Evolutionary conservation across 2,888 invertebrate species (phyloP), one percentile per base, ranked within the genome.

Genomic region (Macrosiphum euphorbiae): DNA sequence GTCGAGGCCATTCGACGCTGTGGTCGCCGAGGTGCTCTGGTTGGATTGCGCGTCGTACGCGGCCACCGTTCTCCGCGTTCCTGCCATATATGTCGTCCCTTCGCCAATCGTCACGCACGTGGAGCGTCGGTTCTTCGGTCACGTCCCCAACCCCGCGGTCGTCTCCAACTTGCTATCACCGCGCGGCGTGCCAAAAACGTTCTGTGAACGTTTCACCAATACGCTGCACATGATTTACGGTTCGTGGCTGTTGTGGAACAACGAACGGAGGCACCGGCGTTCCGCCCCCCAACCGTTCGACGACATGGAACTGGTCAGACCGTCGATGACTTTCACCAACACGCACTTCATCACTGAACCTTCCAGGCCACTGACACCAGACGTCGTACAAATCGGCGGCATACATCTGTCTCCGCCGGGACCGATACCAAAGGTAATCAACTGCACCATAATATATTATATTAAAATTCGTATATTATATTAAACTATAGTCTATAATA

Each of bases 301-400:
- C 50, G 2, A 0, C 1, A 26, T 90, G 1, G 26, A 90, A 0
- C 41, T 44, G 26, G 47, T 89, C 28, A 89, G 20, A 44, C 89
- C 89, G 1, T 89, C 58, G 11, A 1, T 89, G 24, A 89, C 47
- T 24, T 90, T 90, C 50, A 47, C 26, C 50, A 90, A 52, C 35
- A 90, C 90, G 35, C 90, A 90, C 47, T 90, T 67, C 35, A 67
- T 90, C 35, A 90, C 90, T 47, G 90, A 90, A 90, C 90, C 78
- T 0, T 90, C 90, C 20, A 47, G 91, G 11, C 44, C 91, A 0
- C 26, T 67, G 41, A 24, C 91, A 7, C 67, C 52, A 1, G 28
- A 91, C 52, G 26, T 91, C 41, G 78, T 91, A 24, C 84, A 91
- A 84, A 84, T 91, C 35, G 91, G 91, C 11, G 91, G 84, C 52